Conservation (phyloP, 2,797 vertebrate species). For the Cyclopterus lumpus region DNA sequence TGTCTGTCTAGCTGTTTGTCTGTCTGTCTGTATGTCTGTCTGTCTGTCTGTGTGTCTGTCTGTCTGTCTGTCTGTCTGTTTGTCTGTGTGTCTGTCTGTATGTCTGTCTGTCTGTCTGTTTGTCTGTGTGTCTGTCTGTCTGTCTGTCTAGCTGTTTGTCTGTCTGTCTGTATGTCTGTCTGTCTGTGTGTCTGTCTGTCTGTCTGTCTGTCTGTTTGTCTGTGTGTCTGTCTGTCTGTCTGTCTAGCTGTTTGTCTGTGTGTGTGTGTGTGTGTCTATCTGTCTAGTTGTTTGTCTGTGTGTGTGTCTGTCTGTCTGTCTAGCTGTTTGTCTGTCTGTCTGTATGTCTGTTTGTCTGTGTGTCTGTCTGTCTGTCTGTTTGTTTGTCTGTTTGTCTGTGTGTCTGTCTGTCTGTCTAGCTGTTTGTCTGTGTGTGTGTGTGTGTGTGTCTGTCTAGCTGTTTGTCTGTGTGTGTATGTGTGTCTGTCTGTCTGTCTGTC, state of each 20-base stretch:
- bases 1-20: conserved; percentile 3
- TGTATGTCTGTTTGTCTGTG: neutral
- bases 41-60: conserved; percentile 2
- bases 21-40: too few species aligned
- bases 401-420: conserved; percentile 14
- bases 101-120: conserved; percentile 4
- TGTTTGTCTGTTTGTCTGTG: conserved; percentile 1
- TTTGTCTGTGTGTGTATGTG: too few species aligned
- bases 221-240: too few species aligned
- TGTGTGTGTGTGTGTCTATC: conserved; percentile 11
- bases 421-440: too few species aligned
- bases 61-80: conserved; percentile 7
- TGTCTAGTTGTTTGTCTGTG: conserved; percentile 7
- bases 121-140: neutral
- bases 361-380: conserved; percentile 11
- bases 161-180: conserved; percentile 7
- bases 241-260: neutral
- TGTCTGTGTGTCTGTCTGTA: conserved; percentile 15
- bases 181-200: conserved; percentile 13
- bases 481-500: conserved; percentile 11
- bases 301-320: conserved; percentile 11
- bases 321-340: neutral
- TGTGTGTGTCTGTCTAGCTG: too few species aligned
- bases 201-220: conserved; percentile 2
- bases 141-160: conserved; percentile 1